phyloP scores from a whole-genome alignment of 2,113 vertebrate genomes.

The Scartelaos histophorus region DNA sequence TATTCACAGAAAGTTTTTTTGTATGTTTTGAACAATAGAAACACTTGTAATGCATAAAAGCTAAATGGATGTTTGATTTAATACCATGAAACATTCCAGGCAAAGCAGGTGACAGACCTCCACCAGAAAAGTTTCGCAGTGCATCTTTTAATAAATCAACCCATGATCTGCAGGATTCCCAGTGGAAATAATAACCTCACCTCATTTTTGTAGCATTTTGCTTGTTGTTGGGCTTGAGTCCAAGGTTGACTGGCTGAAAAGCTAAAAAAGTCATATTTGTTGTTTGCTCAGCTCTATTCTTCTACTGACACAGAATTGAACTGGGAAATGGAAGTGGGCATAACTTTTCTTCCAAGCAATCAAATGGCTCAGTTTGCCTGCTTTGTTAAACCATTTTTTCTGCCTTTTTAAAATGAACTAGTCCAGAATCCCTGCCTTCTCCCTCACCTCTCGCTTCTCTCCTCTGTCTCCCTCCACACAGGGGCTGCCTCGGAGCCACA shows the following conservation, averaged over 20 bases:
- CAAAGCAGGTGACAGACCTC: too few species aligned
- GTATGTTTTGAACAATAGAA: too few species aligned
- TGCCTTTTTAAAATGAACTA: constrained; percentile 15
- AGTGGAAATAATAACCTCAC: not conserved
- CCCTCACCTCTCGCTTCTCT: not conserved
- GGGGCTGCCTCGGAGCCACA: constrained; percentile 25
- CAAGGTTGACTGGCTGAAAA: constrained; percentile 7
- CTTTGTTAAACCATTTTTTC: constrained; percentile 7
- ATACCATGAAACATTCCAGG: too few species aligned
- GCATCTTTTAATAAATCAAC: not conserved
- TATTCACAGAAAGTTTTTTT: too few species aligned
- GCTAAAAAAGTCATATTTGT: not conserved
- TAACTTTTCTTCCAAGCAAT: not conserved
- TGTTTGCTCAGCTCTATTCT: constrained; percentile 7
- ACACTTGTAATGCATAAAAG: too few species aligned
- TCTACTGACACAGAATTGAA: constrained; percentile 6
- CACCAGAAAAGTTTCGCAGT: too few species aligned
- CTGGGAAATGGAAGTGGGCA: not conserved
- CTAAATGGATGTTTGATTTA: too few species aligned
- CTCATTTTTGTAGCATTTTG: not conserved
- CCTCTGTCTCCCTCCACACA: constrained; percentile 11
- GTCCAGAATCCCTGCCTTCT: constrained; percentile 4
- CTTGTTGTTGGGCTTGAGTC: not conserved
- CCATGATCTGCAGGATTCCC: not conserved
- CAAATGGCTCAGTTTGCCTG: constrained; percentile 15